Base-by-base conservation (phyloP, 2,888 invertebrate genomes). In the Leucophenga maculata region DNA sequence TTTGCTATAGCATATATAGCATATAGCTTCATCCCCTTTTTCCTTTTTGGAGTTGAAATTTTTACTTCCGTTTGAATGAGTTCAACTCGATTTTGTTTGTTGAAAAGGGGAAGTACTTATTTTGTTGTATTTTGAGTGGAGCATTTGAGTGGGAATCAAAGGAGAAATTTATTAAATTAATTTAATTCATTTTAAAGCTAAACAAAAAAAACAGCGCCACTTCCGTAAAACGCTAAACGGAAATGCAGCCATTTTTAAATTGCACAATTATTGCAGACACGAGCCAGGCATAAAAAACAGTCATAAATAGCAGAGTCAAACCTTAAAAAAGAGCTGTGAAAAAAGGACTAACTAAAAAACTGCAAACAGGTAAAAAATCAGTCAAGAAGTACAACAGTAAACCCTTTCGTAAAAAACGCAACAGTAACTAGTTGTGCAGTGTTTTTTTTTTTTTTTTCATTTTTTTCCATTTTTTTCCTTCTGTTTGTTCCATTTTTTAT, bases 191-290 rank as follows among this genome's bases (percentile, higher is more conserved):
- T 39, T 39, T 39, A 11, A 8, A 11, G 3, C 8, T 39, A 39
- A 39, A 6, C 26, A 26, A 26, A 26, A 26, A 26, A 39, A 39
- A 39, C 3, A 6, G 39, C 8, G 8, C 3, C 8, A 32, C 32
- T 32, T 32, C 32, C 32, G 8, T 32, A 50, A 50, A 50, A n/a
- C 50, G n/a, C n/a, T n/a, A n/a, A n/a, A n/a, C 50, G 50, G 50
- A 50, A 50, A 11, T 50, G 2, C 1, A 50, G 6, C 8, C 4
- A 8, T 50, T 50, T 50, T 50, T 71, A 74, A 76, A 80, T 78
- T 73, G 74, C 32, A 71, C 73, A 82, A 80, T 80, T 82, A 79
- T 75, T 68, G 80, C 60, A 26, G 50, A 50, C 69, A 32, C 39
- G 50, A 31, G 68, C 52, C 52, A 13, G 14, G 44, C 16, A 55